Conservation (phyloP, 2,888 invertebrate species). For the Xestia sexstrigata region DNA sequence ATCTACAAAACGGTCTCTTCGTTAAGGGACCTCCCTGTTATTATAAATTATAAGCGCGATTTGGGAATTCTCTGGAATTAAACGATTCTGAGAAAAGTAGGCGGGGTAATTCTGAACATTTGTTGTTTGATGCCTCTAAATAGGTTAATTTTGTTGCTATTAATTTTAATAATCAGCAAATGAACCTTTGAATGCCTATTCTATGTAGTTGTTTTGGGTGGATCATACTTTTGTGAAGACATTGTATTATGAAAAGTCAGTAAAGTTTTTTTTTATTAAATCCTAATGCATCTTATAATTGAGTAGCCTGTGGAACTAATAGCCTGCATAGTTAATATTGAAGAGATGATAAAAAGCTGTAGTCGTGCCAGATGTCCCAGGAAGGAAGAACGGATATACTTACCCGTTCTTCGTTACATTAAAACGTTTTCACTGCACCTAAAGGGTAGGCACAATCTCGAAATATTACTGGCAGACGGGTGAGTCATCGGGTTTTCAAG, state of each 20-base stretch:
- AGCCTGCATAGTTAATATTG: neutral
- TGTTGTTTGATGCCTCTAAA: slow-evolving; percentile 56
- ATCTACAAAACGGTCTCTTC: slow-evolving; percentile 90
- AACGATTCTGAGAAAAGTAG: slow-evolving; percentile 81
- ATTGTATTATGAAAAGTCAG: too few relatives aligned
- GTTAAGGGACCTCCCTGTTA: slow-evolving; percentile 88
- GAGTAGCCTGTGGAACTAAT: neutral
- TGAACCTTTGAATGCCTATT: neutral
- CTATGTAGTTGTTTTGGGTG: neutral
- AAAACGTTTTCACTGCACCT: neutral
- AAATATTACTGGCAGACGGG: neutral
- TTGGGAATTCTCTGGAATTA: slow-evolving; percentile 87
- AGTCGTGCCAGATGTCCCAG: neutral
- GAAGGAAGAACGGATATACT: neutral
- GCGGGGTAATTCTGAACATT: slow-evolving; percentile 71
- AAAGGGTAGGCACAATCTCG: neutral
- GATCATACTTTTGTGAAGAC: neutral
- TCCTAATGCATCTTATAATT: neutral
- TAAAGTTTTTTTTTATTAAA: neutral
- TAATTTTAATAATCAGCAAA: neutral
- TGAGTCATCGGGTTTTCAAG: neutral
- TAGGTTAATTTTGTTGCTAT: slow-evolving; percentile 30
- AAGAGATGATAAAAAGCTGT: neutral
- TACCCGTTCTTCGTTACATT: too few relatives aligned
- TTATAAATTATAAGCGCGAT: slow-evolving; percentile 89